Evolutionary conservation across 2,113 vertebrate genomes (phyloP), one percentile per base, ranked within the genome.

Genomic region (Anthoscopus minutus): DNA sequence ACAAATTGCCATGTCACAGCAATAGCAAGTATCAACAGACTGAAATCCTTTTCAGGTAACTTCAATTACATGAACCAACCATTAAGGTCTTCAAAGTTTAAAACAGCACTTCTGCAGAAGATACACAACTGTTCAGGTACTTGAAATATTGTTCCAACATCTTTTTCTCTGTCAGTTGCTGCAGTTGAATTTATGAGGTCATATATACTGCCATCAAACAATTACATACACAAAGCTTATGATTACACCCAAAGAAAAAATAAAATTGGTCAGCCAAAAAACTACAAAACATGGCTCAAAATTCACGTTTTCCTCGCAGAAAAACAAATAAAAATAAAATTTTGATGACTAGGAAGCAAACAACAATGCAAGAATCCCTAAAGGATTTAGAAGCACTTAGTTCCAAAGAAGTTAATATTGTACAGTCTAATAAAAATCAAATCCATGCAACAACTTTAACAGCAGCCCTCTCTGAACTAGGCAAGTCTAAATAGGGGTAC

Each of bases 111-210:
- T 50, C 42, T 56, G 24, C 6, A 58, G 7, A 78, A 74, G 12
- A 62, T 20, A 31, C 1, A 74, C 0, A 0, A n/a, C 7, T 22
- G 3, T 30, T 54, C 47, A 33, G 18, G 15, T n/a, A 70, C 6
- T 21, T 69, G 23, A 81, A 28, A 79, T 19, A 47, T 6, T 70
- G 51, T 42, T 81, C 33, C 47, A 74, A 33, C 3, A 81, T 35
- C 35, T 71, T 91, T 42, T 74, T 19, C 9, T 60, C 40, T 57
- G 7, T 58, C 69, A 70, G 0, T 60, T 72, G 21, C 48, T 50
- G 47, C 13, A 64, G 21, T 1, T 66, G 10, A 71, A 79, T 7
- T 35, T 24, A 60, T 0, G n/a, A 61, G 8, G 13, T 12, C 3
- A 0, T 31, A 4, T 4, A 60, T 20, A 7, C 15, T 10, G 3